phyloP scores from a whole-genome alignment of 2,888 invertebrate species.

The Agelastica alni region DNA sequence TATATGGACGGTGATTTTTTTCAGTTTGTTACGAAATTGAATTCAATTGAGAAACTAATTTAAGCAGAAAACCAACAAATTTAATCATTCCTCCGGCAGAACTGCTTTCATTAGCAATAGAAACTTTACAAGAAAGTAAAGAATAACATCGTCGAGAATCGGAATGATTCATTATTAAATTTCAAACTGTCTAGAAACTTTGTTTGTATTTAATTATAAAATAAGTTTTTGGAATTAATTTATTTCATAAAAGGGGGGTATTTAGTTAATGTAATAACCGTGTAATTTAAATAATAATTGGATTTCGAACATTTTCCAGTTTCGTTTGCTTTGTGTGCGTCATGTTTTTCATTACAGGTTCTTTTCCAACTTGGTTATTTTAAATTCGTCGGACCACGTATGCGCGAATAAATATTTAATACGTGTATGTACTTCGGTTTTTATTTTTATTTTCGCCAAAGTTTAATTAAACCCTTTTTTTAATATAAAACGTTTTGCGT shows the following conservation, averaged over 20 bases:
- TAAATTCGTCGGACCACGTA: too few relatives aligned
- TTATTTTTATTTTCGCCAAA: too few relatives aligned
- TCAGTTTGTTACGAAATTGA: constrained; percentile 26
- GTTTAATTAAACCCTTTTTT: too few relatives aligned
- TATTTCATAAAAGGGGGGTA: constrained; percentile 40
- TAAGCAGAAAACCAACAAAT: constrained; percentile 51
- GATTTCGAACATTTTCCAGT: constrained; percentile 33
- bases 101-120: constrained; percentile 54
- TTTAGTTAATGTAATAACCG: constrained; percentile 38
- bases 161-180: constrained; percentile 54
- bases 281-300: constrained; percentile 38
- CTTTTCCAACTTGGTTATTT: constrained; percentile 1
- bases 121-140: constrained; percentile 53
- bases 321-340: constrained; percentile 19
- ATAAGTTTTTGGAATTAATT: constrained; percentile 49
- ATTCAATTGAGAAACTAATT: constrained; percentile 51
- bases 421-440: too few relatives aligned
- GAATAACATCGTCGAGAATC: constrained; percentile 54
- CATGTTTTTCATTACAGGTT: constrained; percentile 22
- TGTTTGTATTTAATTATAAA: constrained; percentile 53
- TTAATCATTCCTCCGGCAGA: constrained; percentile 51
- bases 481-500: too few relatives aligned
- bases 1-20: too few relatives aligned
- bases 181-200: constrained; percentile 49
- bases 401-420: too few relatives aligned